Evolutionary conservation across 2,888 invertebrate genomes (phyloP).

Genomic region (Girardia tigrina): DNA sequence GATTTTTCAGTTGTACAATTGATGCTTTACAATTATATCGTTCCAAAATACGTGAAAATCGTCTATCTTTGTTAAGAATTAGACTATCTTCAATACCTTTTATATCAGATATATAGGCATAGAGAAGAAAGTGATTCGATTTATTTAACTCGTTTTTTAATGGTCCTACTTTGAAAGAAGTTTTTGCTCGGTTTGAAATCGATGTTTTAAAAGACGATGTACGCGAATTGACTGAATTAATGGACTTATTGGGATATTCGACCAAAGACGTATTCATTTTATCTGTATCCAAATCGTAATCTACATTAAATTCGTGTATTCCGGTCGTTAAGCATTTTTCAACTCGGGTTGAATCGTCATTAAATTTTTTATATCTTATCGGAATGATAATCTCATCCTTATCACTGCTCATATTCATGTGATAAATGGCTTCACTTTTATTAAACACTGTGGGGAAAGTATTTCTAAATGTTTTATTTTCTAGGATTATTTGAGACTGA

Average conservation of each 20-base stretch:
- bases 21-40: background rate
- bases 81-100: background rate
- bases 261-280: background rate
- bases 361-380: too few relatives aligned
- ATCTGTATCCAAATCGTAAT: too few relatives aligned
- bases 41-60: background rate
- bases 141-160: background rate
- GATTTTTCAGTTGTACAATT: background rate
- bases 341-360: too few relatives aligned
- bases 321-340: too few relatives aligned
- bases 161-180: background rate
- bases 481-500: background rate
- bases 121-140: background rate
- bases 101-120: background rate
- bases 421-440: background rate
- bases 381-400: too few relatives aligned
- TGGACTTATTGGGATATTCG: background rate
- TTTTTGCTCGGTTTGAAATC: background rate
- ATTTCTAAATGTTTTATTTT: background rate
- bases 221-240: background rate
- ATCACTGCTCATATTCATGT: too few relatives aligned
- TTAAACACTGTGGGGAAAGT: background rate
- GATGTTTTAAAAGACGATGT: background rate
- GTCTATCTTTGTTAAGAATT: background rate
- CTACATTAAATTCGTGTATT: too few relatives aligned